Evolutionary conservation across 1,140 invertebrate genomes (phyloP), one percentile per base, ranked within the genome.

Genomic region (Penaeus vannamei): DNA sequence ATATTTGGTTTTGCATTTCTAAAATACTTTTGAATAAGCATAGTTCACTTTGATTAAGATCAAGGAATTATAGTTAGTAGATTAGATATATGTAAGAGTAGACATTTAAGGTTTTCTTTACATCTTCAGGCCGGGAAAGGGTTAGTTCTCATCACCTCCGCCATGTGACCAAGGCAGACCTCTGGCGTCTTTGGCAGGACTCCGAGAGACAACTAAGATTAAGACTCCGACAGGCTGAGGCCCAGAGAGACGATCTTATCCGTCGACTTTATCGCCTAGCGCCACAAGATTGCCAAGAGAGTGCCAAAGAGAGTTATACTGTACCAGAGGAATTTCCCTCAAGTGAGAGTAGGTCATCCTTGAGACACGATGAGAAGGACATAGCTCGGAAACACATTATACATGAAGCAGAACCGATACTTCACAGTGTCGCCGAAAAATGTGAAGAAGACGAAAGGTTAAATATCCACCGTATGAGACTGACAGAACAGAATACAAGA

Each of bases 141-240:
- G 84, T 90, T 66, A 86, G 82, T 64, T 66, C 88, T 17, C 79
- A 90, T 19, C 88, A 85, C 29, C 84, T 90, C 23, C 88, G 88
- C 53, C 88, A 90, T 36, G 88, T 90, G 62, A 85, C 76, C 76
- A 90, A 90, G 59, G 88, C 84, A 12, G 88, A 90, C 53, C 72
- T 90, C 29, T 90, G 88, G 88, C 84, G 79, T 20, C 64, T 90
- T 76, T 90, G 88, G 88, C 88, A 90, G 60, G 84, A 80, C 77
- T 90, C 88, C 26, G 88, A 90, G 77, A 86, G 29, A 36, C 61
- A 90, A 72, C 88, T 90, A 0, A 42, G 88, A 59, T 53, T 32
- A 14, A 61, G 88, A 62, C 84, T 90, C 17, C 88, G 88, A 23
- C 88, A 85, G n/a, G 88, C 88, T 42, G 84, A 90, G 66, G 64